Evolutionary conservation across 2,888 invertebrate genomes (phyloP), one percentile per base, ranked within the genome.

Genomic region (Exephanes ischioxanthus): DNA sequence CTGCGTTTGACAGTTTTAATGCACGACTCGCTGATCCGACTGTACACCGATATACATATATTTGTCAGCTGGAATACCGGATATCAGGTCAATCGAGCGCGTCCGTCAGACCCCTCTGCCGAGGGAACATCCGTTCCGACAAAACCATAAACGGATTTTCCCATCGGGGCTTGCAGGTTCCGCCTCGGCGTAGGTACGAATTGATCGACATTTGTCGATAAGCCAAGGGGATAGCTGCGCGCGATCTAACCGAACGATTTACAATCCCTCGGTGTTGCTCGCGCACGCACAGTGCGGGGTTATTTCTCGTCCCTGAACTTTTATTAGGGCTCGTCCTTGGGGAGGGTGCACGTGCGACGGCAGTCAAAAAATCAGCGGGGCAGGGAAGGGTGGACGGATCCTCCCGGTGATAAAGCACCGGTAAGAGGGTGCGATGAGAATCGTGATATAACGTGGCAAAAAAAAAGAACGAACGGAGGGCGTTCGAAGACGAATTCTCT

Each of bases 281-380:
- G 26, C 6, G 30, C n/a, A 78, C 48, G 33, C 53, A 53, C 53
- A 3, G 11, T 55, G 33, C 30, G 30, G 61, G 37, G 9, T 14
- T 75, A 51, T 80, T 66, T 11, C 16, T 45, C 61, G 53, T 26
- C 77, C 80, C 22, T 84, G 84, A 80, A 80, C 84, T 84, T 68
- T 77, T 51, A 19, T 77, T 51, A 19, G 77, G 53, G 45, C 45
- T 63, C 26, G 78, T 73, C 84, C 84, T 81, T 73, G 84, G 53
- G 19, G 19, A 58, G 61, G 14, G 33, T 30, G 33, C 33, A 63
- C 68, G 63, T 63, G 73, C 55, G 67, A 70, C 55, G 26, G 45
- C 48, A 48, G 66, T 53, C 77, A 53, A 61, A 81, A 66, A 78
- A 78, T 85, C 78, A 14, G 78, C 75, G 63, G 70, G 51, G 67